Evolutionary conservation across 2,113 vertebrate species (phyloP).

Genomic region (Boleophthalmus pectinirostris): DNA sequence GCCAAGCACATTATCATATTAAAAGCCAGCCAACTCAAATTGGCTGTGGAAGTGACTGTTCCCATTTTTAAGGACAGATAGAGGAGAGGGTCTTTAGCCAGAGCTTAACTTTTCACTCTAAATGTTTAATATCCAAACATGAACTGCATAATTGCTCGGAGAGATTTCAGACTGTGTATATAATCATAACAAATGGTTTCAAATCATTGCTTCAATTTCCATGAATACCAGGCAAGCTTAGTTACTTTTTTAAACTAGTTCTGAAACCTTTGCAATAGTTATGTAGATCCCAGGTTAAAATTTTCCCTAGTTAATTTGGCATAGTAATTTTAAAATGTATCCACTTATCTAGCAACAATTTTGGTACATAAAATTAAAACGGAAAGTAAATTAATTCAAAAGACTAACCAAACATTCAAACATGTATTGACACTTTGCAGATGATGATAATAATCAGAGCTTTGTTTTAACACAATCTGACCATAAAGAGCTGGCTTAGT

Average conservation of each 20-base stretch:
- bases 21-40: constrained; percentile 31
- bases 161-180: not conserved
- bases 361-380: not conserved
- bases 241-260: not conserved
- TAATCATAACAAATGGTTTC: not conserved
- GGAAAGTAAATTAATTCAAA: not conserved
- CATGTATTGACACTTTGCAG: no score
- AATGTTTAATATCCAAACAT: not conserved
- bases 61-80: constrained; percentile 17
- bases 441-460: no score
- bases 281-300: not conserved
- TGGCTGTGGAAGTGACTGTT: constrained; percentile 26
- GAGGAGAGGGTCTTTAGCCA: not conserved
- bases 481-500: no score
- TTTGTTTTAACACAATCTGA: no score
- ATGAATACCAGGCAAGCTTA: not conserved
- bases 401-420: not conserved
- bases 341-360: not conserved
- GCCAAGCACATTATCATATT: constrained; percentile 22
- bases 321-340: not conserved
- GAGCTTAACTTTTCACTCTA: constrained; percentile 1
- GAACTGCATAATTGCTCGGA: not conserved
- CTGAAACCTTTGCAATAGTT: not conserved
- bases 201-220: not conserved
- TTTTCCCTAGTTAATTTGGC: not conserved